These are phyloP conservation scores for Paracanthobrama guichenoti DNA, from an alignment of 2,113 vertebrate genomes.

Conservation along the genomic window DNA sequence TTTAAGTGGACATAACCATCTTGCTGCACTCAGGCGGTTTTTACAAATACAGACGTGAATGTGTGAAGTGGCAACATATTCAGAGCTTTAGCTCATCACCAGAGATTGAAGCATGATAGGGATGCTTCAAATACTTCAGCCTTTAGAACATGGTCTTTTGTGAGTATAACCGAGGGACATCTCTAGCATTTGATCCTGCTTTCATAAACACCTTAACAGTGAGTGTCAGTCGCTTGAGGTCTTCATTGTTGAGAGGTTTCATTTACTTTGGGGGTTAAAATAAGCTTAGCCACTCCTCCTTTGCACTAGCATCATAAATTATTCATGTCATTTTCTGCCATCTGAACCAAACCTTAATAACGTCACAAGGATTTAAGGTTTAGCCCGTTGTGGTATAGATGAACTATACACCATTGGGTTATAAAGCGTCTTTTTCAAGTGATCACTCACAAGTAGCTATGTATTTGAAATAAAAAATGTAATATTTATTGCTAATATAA, in stretches of 20 bases:
- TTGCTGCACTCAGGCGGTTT: conserved; percentile 41
- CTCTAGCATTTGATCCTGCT: not conserved
- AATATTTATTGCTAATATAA: no score
- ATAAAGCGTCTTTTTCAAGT: no score
- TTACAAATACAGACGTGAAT: not conserved
- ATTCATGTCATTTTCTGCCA: not conserved
- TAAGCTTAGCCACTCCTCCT: not conserved
- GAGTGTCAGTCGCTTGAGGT: not conserved
- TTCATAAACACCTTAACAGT: not conserved
- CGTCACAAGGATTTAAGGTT: not conserved
- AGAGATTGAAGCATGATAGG: conserved; percentile 8
- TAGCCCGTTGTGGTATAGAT: no score
- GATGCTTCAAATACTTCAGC: not conserved
- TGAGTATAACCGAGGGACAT: not conserved
- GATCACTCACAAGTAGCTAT: no score
- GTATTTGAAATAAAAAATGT: no score
- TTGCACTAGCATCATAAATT: not conserved
- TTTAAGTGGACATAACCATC: conserved; percentile 51
- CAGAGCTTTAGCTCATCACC: not conserved
- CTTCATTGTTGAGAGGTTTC: not conserved
- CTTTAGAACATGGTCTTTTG: conserved; percentile 1
- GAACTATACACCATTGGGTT: no score
- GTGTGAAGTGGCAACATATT: not conserved
- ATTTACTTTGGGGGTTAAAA: not conserved
- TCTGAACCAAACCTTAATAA: not conserved